Evolutionary conservation across 2,888 invertebrate genomes (phyloP).

Genomic region (Rapana venosa): DNA sequence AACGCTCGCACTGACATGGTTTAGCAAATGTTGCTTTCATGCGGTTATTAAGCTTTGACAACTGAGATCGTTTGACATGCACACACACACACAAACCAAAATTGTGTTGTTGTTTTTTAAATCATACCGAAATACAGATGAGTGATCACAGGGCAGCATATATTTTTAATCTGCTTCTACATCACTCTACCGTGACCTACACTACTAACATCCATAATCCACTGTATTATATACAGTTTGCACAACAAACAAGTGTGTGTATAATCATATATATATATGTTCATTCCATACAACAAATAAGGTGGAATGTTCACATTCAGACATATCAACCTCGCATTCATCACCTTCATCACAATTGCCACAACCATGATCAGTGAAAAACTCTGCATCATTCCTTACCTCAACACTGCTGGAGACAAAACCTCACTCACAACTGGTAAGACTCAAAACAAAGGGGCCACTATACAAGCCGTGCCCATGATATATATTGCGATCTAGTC

Average conservation of each 20-base stretch:
- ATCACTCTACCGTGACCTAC: neutral
- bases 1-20: neutral
- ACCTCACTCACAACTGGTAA: too few relatives aligned
- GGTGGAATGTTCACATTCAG: slow-evolving; percentile 9
- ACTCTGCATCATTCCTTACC: neutral
- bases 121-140: neutral
- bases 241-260: neutral
- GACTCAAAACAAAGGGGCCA: neutral
- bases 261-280: neutral
- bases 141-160: slow-evolving; percentile 20
- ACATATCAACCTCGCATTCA: neutral
- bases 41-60: neutral
- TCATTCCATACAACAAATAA: neutral
- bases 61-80: neutral
- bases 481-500: neutral
- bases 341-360: neutral
- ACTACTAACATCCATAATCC: neutral
- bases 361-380: slow-evolving; percentile 5
- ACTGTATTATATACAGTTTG: neutral
- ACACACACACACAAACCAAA: neutral
- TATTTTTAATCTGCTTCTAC: neutral
- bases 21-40: neutral
- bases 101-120: neutral
- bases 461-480: neutral
- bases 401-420: too few relatives aligned